Conservation (phyloP, 2,797 vertebrate species). For the Typhlichthys subterraneus region DNA sequence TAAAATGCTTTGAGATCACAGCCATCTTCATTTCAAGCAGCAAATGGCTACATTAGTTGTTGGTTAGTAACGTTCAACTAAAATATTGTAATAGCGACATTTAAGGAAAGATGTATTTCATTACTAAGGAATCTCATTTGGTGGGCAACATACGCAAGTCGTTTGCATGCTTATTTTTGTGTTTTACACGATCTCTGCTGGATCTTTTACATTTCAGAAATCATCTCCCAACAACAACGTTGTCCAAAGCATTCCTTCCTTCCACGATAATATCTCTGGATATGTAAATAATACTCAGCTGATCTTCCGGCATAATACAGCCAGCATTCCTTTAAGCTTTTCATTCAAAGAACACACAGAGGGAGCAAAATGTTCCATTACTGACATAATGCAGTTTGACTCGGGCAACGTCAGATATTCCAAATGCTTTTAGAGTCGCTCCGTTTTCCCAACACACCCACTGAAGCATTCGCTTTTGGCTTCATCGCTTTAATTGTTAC, state of each 20-base stretch:
- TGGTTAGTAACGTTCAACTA: background rate
- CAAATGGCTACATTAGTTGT: background rate
- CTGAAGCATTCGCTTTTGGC: constrained; percentile 23
- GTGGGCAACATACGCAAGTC: no score
- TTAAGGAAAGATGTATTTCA: no score
- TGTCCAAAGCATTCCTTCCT: constrained; percentile 4
- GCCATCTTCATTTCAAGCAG: background rate
- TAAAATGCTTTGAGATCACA: background rate
- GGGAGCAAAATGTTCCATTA: constrained; percentile 64
- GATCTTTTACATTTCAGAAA: constrained; percentile 2
- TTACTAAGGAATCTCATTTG: no score
- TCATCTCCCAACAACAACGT: constrained; percentile 11
- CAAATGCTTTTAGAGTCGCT: constrained; percentile 59
- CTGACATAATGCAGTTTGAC: constrained; percentile 41
- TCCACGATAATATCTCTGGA: constrained; percentile 19
- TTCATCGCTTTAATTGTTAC: constrained; percentile 55
- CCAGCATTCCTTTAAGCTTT: constrained; percentile 13
- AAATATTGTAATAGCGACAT: no score
- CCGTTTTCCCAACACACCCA: constrained; percentile 40
- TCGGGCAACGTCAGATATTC: constrained; percentile 46
- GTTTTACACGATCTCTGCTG: background rate
- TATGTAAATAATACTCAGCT: constrained; percentile 14
- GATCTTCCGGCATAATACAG: constrained; percentile 21
- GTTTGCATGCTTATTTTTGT: no score
- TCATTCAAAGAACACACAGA: constrained; percentile 17